phyloP scores from a whole-genome alignment of 1,140 invertebrate genomes.

The Catajapyx aquilonaris region DNA sequence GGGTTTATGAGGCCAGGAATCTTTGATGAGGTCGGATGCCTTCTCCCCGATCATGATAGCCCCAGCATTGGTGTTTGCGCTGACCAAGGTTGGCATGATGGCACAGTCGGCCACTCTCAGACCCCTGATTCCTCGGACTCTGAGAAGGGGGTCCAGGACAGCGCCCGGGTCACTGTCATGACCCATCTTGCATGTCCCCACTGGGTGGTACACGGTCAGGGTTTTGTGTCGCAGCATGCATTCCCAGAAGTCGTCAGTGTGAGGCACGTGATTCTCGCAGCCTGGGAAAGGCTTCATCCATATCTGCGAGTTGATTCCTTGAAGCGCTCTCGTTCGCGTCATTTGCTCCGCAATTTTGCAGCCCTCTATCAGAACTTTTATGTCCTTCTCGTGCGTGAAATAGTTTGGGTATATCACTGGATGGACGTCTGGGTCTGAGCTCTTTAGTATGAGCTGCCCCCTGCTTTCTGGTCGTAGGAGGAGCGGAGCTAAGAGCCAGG shows the following conservation, averaged over 20 bases:
- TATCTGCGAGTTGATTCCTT: slow-evolving; percentile 12
- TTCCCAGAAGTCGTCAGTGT: slow-evolving; percentile 13
- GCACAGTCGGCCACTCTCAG: slow-evolving; percentile 29
- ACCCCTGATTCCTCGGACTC: slow-evolving; percentile 4
- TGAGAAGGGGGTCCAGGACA: slow-evolving; percentile 15
- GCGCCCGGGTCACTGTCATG: slow-evolving; percentile 15
- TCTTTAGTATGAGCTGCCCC: too few relatives aligned
- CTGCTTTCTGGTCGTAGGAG: too few relatives aligned
- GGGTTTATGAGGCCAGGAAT: too few relatives aligned
- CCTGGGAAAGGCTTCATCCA: slow-evolving; percentile 13
- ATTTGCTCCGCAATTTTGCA: too few relatives aligned
- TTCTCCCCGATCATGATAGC: slow-evolving; percentile 32
- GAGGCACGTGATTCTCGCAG: slow-evolving; percentile 10
- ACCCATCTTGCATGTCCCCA: slow-evolving; percentile 20
- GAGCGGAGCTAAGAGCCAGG: too few relatives aligned
- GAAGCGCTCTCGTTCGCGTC: slow-evolving; percentile 4
- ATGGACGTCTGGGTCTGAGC: too few relatives aligned
- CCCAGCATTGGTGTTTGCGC: slow-evolving; percentile 30
- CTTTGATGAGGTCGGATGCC: slow-evolving; percentile 25
- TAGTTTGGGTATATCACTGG: too few relatives aligned
- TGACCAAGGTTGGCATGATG: slow-evolving; percentile 29
- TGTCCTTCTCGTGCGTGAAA: too few relatives aligned
- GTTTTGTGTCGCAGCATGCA: slow-evolving; percentile 12
- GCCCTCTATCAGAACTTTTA: too few relatives aligned
- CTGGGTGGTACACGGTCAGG: slow-evolving; percentile 13